Evolutionary conservation across 2,113 vertebrate species (phyloP).

Genomic region (Phaethon lepturus): DNA sequence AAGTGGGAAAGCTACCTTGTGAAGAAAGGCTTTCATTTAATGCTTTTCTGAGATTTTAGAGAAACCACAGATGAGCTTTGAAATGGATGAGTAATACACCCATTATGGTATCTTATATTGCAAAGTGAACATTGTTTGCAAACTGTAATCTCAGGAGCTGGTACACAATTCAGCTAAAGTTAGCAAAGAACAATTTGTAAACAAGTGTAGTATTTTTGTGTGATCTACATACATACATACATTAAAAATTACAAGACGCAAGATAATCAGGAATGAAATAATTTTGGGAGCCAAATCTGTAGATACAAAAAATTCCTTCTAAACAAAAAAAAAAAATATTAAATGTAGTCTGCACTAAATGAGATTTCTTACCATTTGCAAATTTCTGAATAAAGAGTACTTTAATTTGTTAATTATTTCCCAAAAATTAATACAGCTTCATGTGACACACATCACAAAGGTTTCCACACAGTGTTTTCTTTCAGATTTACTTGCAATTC

Average conservation of each 20-base stretch:
- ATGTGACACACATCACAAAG: background rate
- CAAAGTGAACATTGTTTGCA: background rate
- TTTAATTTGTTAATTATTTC: background rate
- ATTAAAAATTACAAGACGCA: background rate
- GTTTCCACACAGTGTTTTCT: background rate
- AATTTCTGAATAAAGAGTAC: background rate
- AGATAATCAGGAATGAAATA: background rate
- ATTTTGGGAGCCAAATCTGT: background rate
- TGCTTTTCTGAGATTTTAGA: background rate
- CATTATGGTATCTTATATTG: background rate
- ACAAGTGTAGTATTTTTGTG: background rate
- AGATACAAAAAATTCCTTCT: background rate
- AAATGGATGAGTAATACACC: background rate
- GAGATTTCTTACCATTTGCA: background rate
- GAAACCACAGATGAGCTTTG: background rate
- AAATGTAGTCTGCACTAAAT: background rate
- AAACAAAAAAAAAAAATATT: background rate
- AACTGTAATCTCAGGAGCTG: background rate
- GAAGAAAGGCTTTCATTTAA: background rate
- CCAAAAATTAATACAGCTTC: background rate
- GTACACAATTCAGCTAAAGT: background rate
- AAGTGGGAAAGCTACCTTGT: background rate
- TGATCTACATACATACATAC: background rate
- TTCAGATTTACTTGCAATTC: slow-evolving; percentile 24
- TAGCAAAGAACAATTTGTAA: background rate